Evolutionary conservation across 2,113 vertebrate genomes (phyloP).

Genomic region (Notiomystis cincta): DNA sequence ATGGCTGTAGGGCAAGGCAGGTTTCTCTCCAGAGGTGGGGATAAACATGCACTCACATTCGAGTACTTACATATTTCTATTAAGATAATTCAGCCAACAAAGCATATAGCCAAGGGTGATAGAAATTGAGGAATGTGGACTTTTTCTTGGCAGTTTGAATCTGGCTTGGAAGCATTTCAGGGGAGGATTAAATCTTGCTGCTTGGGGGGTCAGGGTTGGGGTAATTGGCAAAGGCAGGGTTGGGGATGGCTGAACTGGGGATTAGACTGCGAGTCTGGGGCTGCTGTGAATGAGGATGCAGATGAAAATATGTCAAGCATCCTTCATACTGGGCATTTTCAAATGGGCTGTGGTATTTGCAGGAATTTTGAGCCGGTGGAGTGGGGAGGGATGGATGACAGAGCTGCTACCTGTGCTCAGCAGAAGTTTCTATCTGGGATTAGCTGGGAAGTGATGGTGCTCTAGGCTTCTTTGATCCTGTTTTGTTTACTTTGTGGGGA

Average conservation of each 20-base stretch:
- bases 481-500: not conserved
- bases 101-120: slow-evolving; percentile 12
- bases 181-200: not conserved
- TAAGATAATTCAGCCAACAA: slow-evolving; percentile 19
- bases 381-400: not conserved
- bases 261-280: not conserved
- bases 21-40: not conserved
- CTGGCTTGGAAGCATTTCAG: slow-evolving; percentile 43
- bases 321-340: not conserved
- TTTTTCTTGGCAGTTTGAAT: slow-evolving; percentile 35
- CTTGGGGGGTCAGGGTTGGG: not conserved
- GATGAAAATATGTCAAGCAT: not conserved
- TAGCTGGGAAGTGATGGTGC: not conserved
- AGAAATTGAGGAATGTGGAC: slow-evolving; percentile 39
- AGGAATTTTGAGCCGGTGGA: not conserved
- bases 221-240: not conserved
- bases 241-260: not conserved
- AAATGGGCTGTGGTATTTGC: not conserved
- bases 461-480: not conserved
- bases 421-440: not conserved
- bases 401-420: not conserved
- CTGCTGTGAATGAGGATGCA: not conserved
- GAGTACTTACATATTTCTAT: not conserved
- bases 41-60: not conserved
- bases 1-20: not conserved